Evolutionary conservation across 2,113 vertebrate genomes (phyloP).

Genomic region (Lycaon pictus): DNA sequence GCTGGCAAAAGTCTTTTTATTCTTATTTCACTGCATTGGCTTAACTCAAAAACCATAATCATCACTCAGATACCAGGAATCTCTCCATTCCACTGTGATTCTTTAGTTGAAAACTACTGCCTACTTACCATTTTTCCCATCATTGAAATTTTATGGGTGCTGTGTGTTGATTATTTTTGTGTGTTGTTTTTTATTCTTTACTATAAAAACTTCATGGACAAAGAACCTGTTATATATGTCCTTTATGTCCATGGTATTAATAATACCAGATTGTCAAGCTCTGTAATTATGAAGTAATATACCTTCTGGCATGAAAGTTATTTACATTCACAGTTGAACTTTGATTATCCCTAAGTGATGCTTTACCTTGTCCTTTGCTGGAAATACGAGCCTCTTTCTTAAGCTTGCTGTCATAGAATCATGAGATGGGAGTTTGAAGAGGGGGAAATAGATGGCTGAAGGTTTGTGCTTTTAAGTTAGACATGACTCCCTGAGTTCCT

Average conservation of each 20-base stretch:
- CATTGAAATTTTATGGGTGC: not conserved
- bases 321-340: constrained; percentile 41
- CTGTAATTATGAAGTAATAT: not conserved
- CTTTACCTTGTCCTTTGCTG: not conserved
- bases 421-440: not conserved
- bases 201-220: constrained; percentile 30
- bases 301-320: not conserved
- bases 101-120: constrained; percentile 2
- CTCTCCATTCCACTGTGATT: not conserved
- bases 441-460: not conserved
- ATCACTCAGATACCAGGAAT: not conserved
- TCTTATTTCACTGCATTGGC: not conserved
- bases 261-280: not conserved
- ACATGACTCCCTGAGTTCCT: not conserved
- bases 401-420: constrained; percentile 9
- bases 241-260: constrained; percentile 8
- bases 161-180: not conserved
- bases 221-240: not conserved
- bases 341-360: not conserved
- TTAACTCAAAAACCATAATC: constrained; percentile 3
- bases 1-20: not conserved
- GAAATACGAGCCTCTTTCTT: constrained; percentile 1
- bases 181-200: constrained; percentile 6
- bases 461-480: constrained; percentile 43
- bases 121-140: not conserved